Evolutionary conservation across 53 echinoderm and acorn worm genomes (phyloP).

Genomic region (Arbacia lixula): DNA sequence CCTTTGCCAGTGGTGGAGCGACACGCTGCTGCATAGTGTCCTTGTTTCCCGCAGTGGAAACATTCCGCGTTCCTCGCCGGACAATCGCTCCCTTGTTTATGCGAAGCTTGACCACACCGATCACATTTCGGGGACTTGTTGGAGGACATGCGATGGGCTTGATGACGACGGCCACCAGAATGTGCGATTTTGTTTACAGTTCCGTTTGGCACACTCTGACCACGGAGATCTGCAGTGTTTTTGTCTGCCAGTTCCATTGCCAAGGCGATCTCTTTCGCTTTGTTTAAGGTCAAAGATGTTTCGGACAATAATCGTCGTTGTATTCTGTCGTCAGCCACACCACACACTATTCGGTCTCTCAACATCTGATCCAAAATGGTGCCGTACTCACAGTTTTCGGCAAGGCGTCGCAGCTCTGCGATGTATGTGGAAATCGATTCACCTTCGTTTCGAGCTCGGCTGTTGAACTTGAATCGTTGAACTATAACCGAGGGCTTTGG

Average conservation of each 20-base stretch:
- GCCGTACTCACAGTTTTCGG: constrained; percentile 42
- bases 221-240: constrained; percentile 28
- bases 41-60: constrained; percentile 12
- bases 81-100: background rate
- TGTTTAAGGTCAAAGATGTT: constrained; percentile 16
- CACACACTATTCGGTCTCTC: constrained; percentile 45
- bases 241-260: constrained; percentile 38
- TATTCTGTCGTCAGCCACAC: constrained; percentile 13
- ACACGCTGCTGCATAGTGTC: constrained; percentile 11
- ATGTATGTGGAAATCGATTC: constrained; percentile 34
- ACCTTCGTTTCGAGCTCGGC: constrained; percentile 8
- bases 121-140: background rate
- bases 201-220: background rate
- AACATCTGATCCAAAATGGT: constrained; percentile 19
- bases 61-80: constrained; percentile 27
- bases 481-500: constrained; percentile 36
- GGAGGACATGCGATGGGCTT: background rate
- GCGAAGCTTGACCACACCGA: constrained; percentile 1
- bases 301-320: constrained; percentile 36
- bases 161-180: background rate
- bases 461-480: constrained; percentile 57
- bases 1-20: too few relatives aligned
- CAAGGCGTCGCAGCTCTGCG: constrained; percentile 10
- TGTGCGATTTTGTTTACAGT: constrained; percentile 4
- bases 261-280: background rate